phyloP scores from a whole-genome alignment of 2,888 invertebrate genomes.

The Lepidochitona cinerea region DNA sequence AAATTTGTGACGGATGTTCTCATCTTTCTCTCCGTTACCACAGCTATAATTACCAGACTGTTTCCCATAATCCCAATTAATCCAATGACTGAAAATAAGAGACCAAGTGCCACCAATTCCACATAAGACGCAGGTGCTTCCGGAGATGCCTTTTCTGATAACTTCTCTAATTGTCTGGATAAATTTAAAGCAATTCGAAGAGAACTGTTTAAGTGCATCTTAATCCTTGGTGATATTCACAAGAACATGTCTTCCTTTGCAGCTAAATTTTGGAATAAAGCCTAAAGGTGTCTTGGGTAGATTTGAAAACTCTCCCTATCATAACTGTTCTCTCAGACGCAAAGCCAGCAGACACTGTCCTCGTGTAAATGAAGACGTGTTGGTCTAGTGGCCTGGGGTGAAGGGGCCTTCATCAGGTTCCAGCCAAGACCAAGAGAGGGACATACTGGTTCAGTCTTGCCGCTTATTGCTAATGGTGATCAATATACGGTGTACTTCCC shows the following conservation, averaged over 20 bases:
- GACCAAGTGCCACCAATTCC: conserved; percentile 27
- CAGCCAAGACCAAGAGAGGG: too few relatives aligned
- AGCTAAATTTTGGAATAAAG: neutral
- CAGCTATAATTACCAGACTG: conserved; percentile 60
- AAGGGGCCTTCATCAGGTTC: too few relatives aligned
- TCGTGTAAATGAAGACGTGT: too few relatives aligned
- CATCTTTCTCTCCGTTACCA: conserved; percentile 64
- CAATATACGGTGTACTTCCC: too few relatives aligned
- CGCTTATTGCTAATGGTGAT: too few relatives aligned
- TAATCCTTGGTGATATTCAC: neutral
- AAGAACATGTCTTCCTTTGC: neutral
- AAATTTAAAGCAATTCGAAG: neutral
- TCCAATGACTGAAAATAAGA: conserved; percentile 58
- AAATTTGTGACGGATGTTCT: conserved; percentile 64
- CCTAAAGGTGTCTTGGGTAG: too few relatives aligned
- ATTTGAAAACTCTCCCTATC: too few relatives aligned
- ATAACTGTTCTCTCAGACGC: too few relatives aligned
- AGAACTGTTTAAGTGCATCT: neutral
- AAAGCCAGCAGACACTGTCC: too few relatives aligned
- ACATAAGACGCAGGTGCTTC: neutral
- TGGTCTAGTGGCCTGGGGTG: too few relatives aligned
- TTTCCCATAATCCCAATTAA: conserved; percentile 62
- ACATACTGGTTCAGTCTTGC: too few relatives aligned
- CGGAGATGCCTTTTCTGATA: neutral
- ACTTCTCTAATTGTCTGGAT: neutral